phyloP scores from a whole-genome alignment of 2,888 invertebrate species.

The Melieria omissa region DNA sequence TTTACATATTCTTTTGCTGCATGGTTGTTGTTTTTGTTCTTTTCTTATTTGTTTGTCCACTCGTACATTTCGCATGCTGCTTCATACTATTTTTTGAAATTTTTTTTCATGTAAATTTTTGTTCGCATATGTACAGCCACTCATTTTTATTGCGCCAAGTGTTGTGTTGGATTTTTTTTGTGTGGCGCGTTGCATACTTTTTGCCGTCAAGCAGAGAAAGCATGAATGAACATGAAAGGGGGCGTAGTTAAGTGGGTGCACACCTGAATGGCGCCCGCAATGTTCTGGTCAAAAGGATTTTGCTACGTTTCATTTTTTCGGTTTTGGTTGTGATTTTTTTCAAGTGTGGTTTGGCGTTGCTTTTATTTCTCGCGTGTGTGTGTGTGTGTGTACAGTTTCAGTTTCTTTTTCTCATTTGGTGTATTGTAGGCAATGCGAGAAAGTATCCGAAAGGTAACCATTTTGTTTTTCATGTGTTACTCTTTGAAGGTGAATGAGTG shows the following conservation, averaged over 20 bases:
- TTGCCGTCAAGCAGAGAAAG: constrained; percentile 30
- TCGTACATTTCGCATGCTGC: no score
- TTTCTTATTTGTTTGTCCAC: no score
- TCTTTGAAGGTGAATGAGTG: no score
- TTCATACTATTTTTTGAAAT: no score
- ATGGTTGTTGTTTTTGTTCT: no score
- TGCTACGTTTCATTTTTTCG: constrained; percentile 1
- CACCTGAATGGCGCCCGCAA: constrained; percentile 34
- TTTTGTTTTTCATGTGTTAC: no score
- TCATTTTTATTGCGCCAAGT: constrained; percentile 28
- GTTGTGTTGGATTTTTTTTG: constrained; percentile 23
- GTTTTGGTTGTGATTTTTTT: constrained; percentile 1
- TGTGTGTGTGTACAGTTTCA: constrained; percentile 6
- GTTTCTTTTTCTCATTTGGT: neutral
- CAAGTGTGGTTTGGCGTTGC: neutral
- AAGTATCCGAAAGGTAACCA: no score
- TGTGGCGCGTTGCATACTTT: neutral
- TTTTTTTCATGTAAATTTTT: neutral
- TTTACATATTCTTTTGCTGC: no score
- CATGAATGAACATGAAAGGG: constrained; percentile 33
- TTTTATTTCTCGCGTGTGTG: constrained; percentile 42
- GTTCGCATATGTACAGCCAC: constrained; percentile 21
- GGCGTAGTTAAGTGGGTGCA: constrained; percentile 31
- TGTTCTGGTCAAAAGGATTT: constrained; percentile 35
- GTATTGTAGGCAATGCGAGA: no score